Base-by-base conservation (phyloP, 2,888 invertebrate species). In the Chloromyia formosa region DNA sequence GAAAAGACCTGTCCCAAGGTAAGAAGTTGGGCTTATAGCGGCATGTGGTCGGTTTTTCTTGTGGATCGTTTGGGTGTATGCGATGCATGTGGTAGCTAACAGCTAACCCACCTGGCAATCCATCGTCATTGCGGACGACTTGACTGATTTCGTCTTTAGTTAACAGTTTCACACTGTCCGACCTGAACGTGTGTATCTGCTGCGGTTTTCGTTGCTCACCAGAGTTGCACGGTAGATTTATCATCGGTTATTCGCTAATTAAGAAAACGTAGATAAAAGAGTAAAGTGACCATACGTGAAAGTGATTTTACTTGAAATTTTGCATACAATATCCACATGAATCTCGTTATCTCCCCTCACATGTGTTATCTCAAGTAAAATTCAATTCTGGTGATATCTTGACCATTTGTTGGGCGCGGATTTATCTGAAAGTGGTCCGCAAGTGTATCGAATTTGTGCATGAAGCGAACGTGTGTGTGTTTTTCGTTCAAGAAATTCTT, bases 111-210 rank as follows among this genome's bases (percentile, higher is more conserved):
- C 27, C 27, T 35, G 27, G 7, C 27, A 35, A 35, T 4, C 27
- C 27, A 35, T 35, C 35, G 42, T 12, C 45, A 35, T 69, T 69
- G 53, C 27, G 27, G 27, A 16, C 40, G 42, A 40, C 2, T 20
- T 35, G 3, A 56, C n/a, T 35, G 71, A 40, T 14, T 42, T 18
- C 14, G 58, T 71, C 58, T 71, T 71, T 27, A 71, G 71, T 71
- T 71, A 71, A 58, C 71, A 35, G 35, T 71, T 56, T 71, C 58
- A 58, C 71, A 58, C 58, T 71, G 71, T 56, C 71, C 56, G 40
- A 40, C 35, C 35, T 53, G 40, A 71, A 71, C 71, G 71, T 71
- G 23, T 27, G 7, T 7, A 12, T 49, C 49, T 14, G 20, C 35
- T 49, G 18, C 49, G 42, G 9, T 53, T 16, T 42, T 40, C 20